Conservation (phyloP, 2,888 invertebrate genomes). For the Lucinisca nassula region DNA sequence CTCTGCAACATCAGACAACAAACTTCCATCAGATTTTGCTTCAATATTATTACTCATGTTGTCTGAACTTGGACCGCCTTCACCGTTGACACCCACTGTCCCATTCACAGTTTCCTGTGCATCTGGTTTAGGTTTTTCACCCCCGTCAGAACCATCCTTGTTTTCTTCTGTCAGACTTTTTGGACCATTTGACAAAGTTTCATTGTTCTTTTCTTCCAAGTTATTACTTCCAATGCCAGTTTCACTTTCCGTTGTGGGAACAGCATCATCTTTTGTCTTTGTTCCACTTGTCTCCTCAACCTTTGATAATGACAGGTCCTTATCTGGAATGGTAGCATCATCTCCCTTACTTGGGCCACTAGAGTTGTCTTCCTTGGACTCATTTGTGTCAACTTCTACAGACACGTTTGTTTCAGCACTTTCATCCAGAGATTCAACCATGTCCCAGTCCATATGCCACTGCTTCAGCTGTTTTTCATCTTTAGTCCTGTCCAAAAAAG, state of each 20-base stretch:
- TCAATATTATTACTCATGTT: background rate
- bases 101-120: background rate
- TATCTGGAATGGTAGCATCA: background rate
- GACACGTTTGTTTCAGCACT: background rate
- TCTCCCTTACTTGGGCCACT: background rate
- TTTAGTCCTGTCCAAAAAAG: constrained; percentile 69
- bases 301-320: background rate
- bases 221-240: background rate
- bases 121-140: background rate
- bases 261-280: background rate
- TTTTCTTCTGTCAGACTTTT: background rate
- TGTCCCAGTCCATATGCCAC: constrained; percentile 76
- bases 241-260: too few relatives aligned
- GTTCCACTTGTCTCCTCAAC: background rate
- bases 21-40: background rate
- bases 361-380: background rate
- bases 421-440: constrained; percentile 49
- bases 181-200: background rate
- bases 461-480: constrained; percentile 75
- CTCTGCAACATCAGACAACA: background rate
- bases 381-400: background rate
- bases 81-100: background rate
- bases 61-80: background rate
- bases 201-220: background rate
- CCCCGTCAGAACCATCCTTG: background rate